A percentile compares a stretch with the other conserved stretches of the same genome.
Conservation (phyloP, 2,888 invertebrate genomes). For the Selenia dentaria region DNA sequence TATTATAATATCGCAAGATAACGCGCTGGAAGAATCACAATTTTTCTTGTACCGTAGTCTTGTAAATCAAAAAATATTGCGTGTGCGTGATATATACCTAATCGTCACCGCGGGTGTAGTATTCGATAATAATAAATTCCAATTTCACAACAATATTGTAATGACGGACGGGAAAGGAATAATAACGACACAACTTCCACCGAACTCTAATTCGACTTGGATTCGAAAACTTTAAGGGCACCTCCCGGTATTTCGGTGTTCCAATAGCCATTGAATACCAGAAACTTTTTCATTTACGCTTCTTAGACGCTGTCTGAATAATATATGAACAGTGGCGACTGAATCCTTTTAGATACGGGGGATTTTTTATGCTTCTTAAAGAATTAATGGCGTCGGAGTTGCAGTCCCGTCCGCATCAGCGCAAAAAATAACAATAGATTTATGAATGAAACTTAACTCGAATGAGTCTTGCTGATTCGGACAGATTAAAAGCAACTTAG, state of each 20-base stretch:
- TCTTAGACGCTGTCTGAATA: conserved; percentile 73
- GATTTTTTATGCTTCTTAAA: conserved; percentile 64
- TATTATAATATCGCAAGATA: too few species aligned
- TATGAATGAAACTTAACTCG: too few species aligned
- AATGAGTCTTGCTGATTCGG: too few species aligned
- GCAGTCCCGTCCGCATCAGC: too few species aligned
- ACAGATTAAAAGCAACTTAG: too few species aligned
- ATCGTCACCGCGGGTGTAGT: too few species aligned
- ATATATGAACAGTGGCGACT: conserved; percentile 67
- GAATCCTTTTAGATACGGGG: conserved; percentile 64
- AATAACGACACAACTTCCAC: conserved; percentile 45
- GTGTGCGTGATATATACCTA: too few species aligned
- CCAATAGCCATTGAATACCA: conserved; percentile 80
- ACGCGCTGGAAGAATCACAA: too few species aligned
- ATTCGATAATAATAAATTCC: too few species aligned
- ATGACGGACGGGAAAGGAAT: conserved; percentile 53
- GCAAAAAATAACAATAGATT: too few species aligned
- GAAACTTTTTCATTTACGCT: conserved; percentile 82
- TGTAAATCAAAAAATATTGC: too few species aligned
- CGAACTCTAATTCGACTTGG: conserved; percentile 65
- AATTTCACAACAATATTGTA: conserved; percentile 39
- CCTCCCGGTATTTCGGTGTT: conserved; percentile 76
- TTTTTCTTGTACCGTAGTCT: too few species aligned
- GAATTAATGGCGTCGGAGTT: conserved; percentile 59
- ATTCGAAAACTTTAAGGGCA: conserved; percentile 68